Base-by-base conservation (phyloP, 2,113 vertebrate species). In the Willisornis vidua region DNA sequence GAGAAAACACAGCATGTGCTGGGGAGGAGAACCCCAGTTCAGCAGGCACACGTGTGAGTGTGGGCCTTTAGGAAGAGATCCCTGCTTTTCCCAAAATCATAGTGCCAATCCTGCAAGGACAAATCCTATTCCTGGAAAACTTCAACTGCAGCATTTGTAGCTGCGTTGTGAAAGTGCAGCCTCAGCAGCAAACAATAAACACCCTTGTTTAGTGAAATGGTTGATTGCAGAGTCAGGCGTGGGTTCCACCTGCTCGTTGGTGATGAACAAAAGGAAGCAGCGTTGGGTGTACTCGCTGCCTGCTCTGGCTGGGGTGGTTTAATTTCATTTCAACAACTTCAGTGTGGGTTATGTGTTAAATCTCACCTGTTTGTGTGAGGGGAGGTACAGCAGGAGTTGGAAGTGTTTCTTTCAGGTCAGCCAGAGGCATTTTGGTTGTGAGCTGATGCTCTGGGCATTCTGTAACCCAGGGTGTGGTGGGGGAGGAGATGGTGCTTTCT, bases 311-410 rank as follows among this genome's bases (percentile, higher is more conserved):
- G 25, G 49, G 26, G 28, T 26, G 31, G 37, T 43, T 80, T 61
- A 6, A 20, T 78, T 89, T 65, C 1, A 22, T 31, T 66, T 84
- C 18, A 33, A 14, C 7, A 41, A 0, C 33, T 73, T 73, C 3
- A 15, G 7, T 13, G 24, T 12, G 25, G 41, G 35, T 31, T 79
- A 2, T 2, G 23, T 28, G 6, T 75, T 55, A 0, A 26, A 5
- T 43, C 54, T 88, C 0, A 0, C 0, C 0, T 11, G 8, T 24
- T 5, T 0, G 0, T 25, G 1, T 3, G 7, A 7, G 54, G 19
- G 17, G 43, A 77, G 63, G 23, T 25, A 4, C 31, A 25, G 8
- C 12, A 52, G 33, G 5, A 48, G 74, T 24, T 72, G 45, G 6
- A 62, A 46, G 28, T 2, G 10, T 29, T 29, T 57, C 2, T 0